phyloP scores from a whole-genome alignment of 2,888 invertebrate genomes.

The Philopedon plagiatum region DNA sequence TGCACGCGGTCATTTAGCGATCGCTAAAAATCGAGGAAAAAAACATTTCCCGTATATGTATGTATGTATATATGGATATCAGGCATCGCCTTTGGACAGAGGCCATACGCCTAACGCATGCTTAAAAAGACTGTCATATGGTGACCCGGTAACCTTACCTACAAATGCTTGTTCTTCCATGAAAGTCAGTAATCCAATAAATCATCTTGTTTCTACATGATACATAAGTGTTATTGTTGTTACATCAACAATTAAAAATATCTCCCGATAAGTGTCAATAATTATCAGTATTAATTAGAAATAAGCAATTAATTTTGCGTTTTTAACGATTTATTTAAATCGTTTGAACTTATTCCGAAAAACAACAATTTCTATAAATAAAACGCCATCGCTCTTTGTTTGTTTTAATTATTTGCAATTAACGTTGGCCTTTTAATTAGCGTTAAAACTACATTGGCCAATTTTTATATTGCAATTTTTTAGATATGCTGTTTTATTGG shows the following conservation, averaged over 20 bases:
- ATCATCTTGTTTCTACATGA: not conserved
- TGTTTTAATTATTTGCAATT: slow-evolving; percentile 44
- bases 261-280: slow-evolving; percentile 45
- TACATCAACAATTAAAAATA: slow-evolving; percentile 30
- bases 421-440: slow-evolving; percentile 29
- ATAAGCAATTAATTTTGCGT: slow-evolving; percentile 46
- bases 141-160: too few relatives aligned
- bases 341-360: slow-evolving; percentile 40
- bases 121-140: too few relatives aligned
- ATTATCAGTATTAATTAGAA: slow-evolving; percentile 43
- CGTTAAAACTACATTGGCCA: slow-evolving; percentile 45
- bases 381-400: slow-evolving; percentile 30
- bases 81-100: too few relatives aligned
- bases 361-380: slow-evolving; percentile 17
- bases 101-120: too few relatives aligned
- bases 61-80: too few relatives aligned
- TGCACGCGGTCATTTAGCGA: too few relatives aligned
- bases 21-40: too few relatives aligned
- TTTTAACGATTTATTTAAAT: slow-evolving; percentile 33
- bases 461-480: slow-evolving; percentile 34
- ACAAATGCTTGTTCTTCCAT: not conserved
- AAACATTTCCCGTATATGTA: too few relatives aligned
- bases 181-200: too few relatives aligned
- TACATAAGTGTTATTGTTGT: slow-evolving; percentile 25
- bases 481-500: slow-evolving; percentile 39